Conservation (phyloP, 2,113 vertebrate species). For the Zosterops japonicus region DNA sequence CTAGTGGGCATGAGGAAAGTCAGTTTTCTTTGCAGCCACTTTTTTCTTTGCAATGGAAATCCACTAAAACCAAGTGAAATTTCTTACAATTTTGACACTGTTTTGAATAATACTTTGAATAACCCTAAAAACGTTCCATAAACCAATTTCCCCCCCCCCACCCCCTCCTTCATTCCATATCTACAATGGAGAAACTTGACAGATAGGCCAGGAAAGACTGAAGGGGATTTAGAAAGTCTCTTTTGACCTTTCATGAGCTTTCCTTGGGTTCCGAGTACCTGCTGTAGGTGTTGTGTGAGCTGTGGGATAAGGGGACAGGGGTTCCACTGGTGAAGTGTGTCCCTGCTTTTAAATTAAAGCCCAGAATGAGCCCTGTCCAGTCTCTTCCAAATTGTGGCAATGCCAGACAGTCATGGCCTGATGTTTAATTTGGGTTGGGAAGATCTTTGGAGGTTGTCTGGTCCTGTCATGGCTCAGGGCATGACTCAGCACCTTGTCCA, state of each 20-base stretch:
- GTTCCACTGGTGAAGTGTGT: background rate
- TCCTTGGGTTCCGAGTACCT: background rate
- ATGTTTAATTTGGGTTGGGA: background rate
- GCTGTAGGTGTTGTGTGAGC: background rate
- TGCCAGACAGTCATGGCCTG: background rate
- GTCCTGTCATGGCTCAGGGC: background rate
- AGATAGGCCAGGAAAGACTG: background rate
- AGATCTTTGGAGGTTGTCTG: background rate
- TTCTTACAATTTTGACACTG: background rate
- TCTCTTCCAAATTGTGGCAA: background rate
- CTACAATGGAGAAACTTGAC: background rate
- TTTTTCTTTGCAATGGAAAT: background rate
- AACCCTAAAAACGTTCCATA: background rate
- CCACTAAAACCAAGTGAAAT: background rate
- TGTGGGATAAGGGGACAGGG: background rate
- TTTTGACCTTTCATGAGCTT: background rate
- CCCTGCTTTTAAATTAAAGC: background rate
- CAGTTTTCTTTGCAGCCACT: background rate
- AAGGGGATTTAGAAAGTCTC: background rate
- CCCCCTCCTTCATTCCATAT: background rate
- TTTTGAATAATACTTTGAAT: background rate
- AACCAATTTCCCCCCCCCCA: no score
- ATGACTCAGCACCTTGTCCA: background rate
- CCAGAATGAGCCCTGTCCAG: background rate
- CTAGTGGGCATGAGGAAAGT: accelerated